Evolutionary conservation across 2,888 invertebrate species (phyloP), one percentile per base, ranked within the genome.

Genomic region (Caenorhabditis zanzibari): DNA sequence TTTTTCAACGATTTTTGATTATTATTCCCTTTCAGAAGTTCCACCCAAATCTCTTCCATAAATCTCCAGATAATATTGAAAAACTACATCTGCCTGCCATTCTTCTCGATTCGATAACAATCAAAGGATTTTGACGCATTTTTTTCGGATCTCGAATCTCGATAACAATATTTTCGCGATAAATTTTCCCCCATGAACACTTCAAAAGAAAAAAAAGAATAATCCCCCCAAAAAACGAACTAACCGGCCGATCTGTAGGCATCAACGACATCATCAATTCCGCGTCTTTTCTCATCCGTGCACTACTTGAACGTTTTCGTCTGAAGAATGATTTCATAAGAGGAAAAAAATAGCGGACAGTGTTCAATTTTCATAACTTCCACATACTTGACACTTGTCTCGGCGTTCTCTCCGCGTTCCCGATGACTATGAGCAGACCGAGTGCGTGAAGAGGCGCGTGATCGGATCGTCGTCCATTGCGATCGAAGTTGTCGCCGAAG

Each of bases 401-500:
- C 61, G 16, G 26, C 35, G 19, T 49, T 56, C n/a, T 69, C 79
- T 19, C 83, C 38, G 2, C 38, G 38, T 38, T 38, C 38, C 16
- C 83, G 58, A 59, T 80, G 63, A 76, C 77, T 79, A 16, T 81
- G 66, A 26, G 73, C 75, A 44, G 79, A 79, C 47, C 79, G 77
- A 16, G 77, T 82, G 41, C 73, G 81, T 24, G 82, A 76, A 49
- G 85, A 85, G 49, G 87, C 85, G 19, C 84, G 63, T 1, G 87
- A 86, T 10, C 87, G 80, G 1, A 88, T 54, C 1, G 85, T 73
- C 2, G 85, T 86, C 87, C 87, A 88, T 58, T 88, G 86, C 12
- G 87, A 81, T 9, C 87, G 80, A 26, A 88, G 81, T 68, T 89
- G 88, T 64, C 91, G 74, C 4, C 91, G 79, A 3, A 91, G 84